phyloP scores from a whole-genome alignment of 2,888 invertebrate genomes.

The Drosophila diplacantha region DNA sequence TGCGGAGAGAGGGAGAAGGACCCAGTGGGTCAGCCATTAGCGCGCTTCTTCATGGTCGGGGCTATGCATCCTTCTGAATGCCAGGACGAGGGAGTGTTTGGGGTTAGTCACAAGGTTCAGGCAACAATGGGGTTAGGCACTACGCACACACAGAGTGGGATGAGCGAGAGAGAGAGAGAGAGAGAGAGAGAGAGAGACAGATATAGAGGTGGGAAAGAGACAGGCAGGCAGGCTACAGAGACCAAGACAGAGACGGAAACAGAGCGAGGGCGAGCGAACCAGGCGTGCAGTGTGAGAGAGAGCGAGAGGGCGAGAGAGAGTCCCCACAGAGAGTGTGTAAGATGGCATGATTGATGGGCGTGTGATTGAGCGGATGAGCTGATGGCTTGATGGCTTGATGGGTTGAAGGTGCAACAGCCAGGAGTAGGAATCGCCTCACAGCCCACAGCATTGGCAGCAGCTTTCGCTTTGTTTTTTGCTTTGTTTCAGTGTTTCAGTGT shows the following conservation, averaged over 20 bases:
- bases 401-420: conserved; percentile 49
- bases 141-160: conserved; percentile 14
- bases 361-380: conserved; percentile 21
- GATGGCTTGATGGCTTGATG: conserved; percentile 22
- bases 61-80: background rate
- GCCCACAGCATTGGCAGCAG: conserved; percentile 49
- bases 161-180: too few relatives aligned
- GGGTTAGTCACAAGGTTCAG: conserved; percentile 50
- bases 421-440: conserved; percentile 41
- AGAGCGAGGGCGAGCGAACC: conserved; percentile 17
- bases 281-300: conserved; percentile 42
- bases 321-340: conserved; percentile 16
- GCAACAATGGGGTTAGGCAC: conserved; percentile 30
- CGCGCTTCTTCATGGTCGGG: too few relatives aligned
- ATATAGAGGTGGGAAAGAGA: conserved; percentile 20
- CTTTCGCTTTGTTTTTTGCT: conserved; percentile 15
- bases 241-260: conserved; percentile 19
- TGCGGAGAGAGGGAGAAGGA: conserved; percentile 63
- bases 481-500: conserved; percentile 37
- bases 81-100: conserved; percentile 27
- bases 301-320: conserved; percentile 10
- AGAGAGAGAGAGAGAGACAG: conserved; percentile 22
- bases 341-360: conserved; percentile 7
- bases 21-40: background rate
- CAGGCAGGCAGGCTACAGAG: conserved; percentile 15